phyloP scores from a whole-genome alignment of 2,888 invertebrate species.

The Ochropleura leucogaster region DNA sequence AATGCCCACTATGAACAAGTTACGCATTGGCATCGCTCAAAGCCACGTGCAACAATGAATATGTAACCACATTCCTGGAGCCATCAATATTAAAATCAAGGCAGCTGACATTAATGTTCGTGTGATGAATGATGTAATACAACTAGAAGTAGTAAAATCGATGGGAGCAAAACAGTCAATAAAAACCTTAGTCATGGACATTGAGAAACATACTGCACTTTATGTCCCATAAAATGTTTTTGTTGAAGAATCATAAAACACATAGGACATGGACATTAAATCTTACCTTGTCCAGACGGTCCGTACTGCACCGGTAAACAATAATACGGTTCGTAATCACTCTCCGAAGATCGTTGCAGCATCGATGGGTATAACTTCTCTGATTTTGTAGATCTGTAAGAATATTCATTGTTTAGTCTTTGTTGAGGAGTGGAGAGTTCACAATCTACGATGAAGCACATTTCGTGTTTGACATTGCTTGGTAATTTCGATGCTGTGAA shows the following conservation, averaged over 20 bases:
- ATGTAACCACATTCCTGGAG: constrained; percentile 46
- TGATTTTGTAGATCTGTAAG: constrained; percentile 97
- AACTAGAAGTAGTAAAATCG: constrained; percentile 27
- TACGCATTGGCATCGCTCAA: constrained; percentile 51
- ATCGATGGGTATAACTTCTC: constrained; percentile 98
- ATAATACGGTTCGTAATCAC: constrained; percentile 96
- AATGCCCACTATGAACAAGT: constrained; percentile 36
- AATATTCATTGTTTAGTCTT: constrained; percentile 27
- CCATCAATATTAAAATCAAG: constrained; percentile 53
- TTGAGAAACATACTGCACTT: constrained; percentile 26
- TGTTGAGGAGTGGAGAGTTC: background rate
- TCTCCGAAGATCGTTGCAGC: constrained; percentile 95
- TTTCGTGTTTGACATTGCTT: constrained; percentile 46
- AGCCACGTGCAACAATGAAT: constrained; percentile 58
- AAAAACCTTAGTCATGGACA: constrained; percentile 34
- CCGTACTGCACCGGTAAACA: constrained; percentile 94
- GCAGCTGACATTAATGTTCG: constrained; percentile 41
- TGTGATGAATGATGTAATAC: constrained; percentile 50
- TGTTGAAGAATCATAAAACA: constrained; percentile 27
- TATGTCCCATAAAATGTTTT: constrained; percentile 40
- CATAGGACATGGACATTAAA: constrained; percentile 19
- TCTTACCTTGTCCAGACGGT: constrained; percentile 91
- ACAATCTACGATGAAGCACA: constrained; percentile 61
- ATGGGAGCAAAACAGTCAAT: constrained; percentile 43
- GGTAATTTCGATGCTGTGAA: constrained; percentile 34